Percentiles rank a stretch among this genome's conserved stretches.
Evolutionary conservation across 2,888 invertebrate genomes (phyloP).

Genomic region (Pachymerium ferrugineum): DNA sequence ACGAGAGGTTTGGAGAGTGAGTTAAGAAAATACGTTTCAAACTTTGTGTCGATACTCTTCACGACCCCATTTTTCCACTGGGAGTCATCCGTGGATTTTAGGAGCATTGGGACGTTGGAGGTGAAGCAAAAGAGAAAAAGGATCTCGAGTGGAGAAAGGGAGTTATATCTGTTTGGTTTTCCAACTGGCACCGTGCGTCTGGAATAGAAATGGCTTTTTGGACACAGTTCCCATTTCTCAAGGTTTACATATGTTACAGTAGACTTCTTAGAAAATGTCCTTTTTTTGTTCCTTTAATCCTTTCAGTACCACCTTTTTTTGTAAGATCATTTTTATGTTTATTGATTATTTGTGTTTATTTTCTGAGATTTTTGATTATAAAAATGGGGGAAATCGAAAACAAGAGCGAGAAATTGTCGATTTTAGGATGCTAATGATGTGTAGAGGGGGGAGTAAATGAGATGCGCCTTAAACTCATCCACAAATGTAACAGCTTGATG

Average conservation of each 20-base stretch:
- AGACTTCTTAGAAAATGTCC: not conserved
- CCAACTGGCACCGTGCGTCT: not conserved
- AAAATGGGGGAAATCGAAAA: too few species aligned
- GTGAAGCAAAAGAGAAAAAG: constrained; percentile 3
- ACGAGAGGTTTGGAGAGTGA: constrained; percentile 7
- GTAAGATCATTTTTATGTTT: not conserved
- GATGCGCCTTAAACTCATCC: not conserved
- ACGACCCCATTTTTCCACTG: constrained; percentile 18
- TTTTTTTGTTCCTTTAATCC: not conserved
- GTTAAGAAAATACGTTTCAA: constrained; percentile 18
- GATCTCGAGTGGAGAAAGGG: not conserved
- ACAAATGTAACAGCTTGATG: not conserved
- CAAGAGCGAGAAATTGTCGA: constrained; percentile 3
- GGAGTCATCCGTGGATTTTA: constrained; percentile 15
- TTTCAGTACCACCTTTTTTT: too few species aligned
- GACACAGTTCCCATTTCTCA: not conserved
- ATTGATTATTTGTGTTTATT: not conserved
- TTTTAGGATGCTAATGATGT: not conserved
- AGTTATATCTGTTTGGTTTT: constrained; percentile 21
- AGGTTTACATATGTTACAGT: not conserved
- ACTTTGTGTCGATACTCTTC: constrained; percentile 14
- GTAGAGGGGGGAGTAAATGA: not conserved
- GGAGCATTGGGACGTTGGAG: constrained; percentile 13
- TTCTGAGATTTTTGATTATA: not conserved
- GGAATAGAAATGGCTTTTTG: constrained; percentile 5